Evolutionary conservation across 2,797 vertebrate genomes (phyloP), one percentile per base, ranked within the genome.

Genomic region (Onychomys torridus): DNA sequence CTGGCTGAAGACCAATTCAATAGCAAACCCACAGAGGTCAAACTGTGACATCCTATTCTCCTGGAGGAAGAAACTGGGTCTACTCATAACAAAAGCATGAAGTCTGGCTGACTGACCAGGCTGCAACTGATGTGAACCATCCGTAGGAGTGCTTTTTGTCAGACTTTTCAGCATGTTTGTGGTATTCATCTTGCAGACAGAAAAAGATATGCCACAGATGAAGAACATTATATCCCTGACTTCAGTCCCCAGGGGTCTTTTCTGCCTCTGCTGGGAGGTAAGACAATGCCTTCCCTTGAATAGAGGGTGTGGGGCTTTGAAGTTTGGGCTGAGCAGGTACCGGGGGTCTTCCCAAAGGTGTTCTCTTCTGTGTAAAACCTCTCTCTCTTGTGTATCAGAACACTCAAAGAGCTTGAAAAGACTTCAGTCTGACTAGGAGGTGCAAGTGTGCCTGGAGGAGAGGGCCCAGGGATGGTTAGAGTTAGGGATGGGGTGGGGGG

Each of bases 151-250:
- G 52, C 6, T 27, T 69, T 46, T 67, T 73, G 12, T 65, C 91
- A 37, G 63, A 65, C 34, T n/a, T 82, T 93, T 95, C 69, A 84
- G 78, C 59, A 79, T 61, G 87, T 93, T 40, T 43, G 67, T 59
- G 46, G 84, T 79, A 94, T 97, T 97, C 90, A 93, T 71, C 73
- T 94, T 84, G 55, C 10, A 94, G 81, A 89, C 46, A 89, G 82
- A 82, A 78, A 97, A 95, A 73, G 59, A 96, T 81, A 57, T 0
- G 19, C 65, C 59, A 52, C 40, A 89, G 75, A 61, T 78, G 67
- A 67, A 92, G 92, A 95, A 90, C 97, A 93, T 86, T 52, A 52
- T 27, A 96, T 55, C 37, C 23, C 25, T 82, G 37, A 46, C 86
- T 92, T 86, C 14, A 52, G 10, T 65, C 63, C 65, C 49, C 81